Base-by-base conservation (phyloP, 2,797 vertebrate genomes). In the Momotus momota region DNA sequence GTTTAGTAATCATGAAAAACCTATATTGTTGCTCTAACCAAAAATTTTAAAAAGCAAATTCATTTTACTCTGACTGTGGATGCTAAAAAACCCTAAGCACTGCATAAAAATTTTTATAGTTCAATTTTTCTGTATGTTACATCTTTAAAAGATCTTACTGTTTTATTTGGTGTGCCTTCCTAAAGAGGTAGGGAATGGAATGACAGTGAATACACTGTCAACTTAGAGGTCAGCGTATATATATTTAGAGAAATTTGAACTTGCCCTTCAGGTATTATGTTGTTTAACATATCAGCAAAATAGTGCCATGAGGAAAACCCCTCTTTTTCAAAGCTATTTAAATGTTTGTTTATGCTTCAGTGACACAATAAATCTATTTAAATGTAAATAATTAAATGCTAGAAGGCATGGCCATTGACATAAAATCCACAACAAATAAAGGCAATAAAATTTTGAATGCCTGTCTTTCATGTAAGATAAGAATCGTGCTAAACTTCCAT, bases 351-450 rank as follows among this genome's bases (percentile, higher is more conserved):
- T 75, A 72, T 91, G 75, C 12, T 87, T 90, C 1, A 3, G 12
- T 89, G 65, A 48, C 8, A 65, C 10, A 74, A 85, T 19, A 54
- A 85, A 72, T 74, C 25, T 78, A 51, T 96, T 95, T 89, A 88
- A 92, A 86, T 70, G n/a, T 78, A 88, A 78, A 74, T 46, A 91
- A 78, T 41, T 4, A 75, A 85, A 66, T 80, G 29, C 41, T 85
- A 52, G 41, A 86, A 86, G 62, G 35, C 43, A 91, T 64, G 14
- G 7, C 19, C 65, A 9, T 54, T 92, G 84, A 25, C 43, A 75
- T 81, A 74, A 84, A 93, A 60, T 8, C 2, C 14, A 38, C 5
- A 21, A 65, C 25, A 79, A 86, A 58, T n/a, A 78, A 78, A 45
- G 9, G 6, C 8, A 74, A 45, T 72, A 78, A 57, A 71, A 55